These are phyloP conservation scores for Drosophila neonasuta DNA, from an alignment of 2,888 invertebrate genomes.

Conservation along the genomic window DNA sequence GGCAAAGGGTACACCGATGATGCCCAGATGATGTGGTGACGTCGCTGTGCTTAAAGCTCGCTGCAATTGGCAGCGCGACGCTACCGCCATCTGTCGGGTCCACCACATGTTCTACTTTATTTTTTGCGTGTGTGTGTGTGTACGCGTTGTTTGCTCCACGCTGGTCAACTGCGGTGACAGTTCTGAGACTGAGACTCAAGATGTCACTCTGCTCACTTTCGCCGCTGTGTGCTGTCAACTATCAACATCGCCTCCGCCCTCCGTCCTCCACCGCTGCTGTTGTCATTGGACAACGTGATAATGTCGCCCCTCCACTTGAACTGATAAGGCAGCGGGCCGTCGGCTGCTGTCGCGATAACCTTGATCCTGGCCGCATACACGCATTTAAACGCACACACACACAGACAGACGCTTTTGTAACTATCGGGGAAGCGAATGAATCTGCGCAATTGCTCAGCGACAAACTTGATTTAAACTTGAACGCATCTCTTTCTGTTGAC, in stretches of 20 bases:
- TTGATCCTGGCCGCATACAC: slow-evolving; percentile 57
- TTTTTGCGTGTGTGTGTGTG: background rate
- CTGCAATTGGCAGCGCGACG: slow-evolving; percentile 22
- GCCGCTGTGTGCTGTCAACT: slow-evolving; percentile 24
- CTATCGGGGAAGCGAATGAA: slow-evolving; percentile 13
- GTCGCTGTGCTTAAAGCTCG: background rate
- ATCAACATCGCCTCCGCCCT: slow-evolving; percentile 5
- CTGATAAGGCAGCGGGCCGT: slow-evolving; percentile 36
- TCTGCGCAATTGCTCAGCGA: slow-evolving; percentile 13
- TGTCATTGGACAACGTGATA: background rate
- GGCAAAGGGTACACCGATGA: slow-evolving; percentile 91
- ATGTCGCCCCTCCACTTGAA: slow-evolving; percentile 1
- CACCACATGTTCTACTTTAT: slow-evolving; percentile 47
- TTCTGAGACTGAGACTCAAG: slow-evolving; percentile 3
- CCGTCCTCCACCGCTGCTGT: background rate
- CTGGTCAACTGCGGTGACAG: slow-evolving; percentile 22
- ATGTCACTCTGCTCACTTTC: slow-evolving; percentile 34
- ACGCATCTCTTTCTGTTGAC: slow-evolving; percentile 9
- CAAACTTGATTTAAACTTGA: slow-evolving; percentile 29
- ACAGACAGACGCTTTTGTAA: background rate
- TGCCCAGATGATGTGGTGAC: slow-evolving; percentile 83
- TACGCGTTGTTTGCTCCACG: slow-evolving; percentile 9
- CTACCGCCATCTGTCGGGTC: slow-evolving; percentile 45
- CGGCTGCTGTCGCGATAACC: slow-evolving; percentile 52
- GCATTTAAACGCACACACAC: background rate